A percentile compares a stretch with the other conserved stretches of the same genome.
These are phyloP conservation scores for Diplolepis rosae DNA, from an alignment of 2,888 invertebrate genomes.

Conservation along the genomic window DNA sequence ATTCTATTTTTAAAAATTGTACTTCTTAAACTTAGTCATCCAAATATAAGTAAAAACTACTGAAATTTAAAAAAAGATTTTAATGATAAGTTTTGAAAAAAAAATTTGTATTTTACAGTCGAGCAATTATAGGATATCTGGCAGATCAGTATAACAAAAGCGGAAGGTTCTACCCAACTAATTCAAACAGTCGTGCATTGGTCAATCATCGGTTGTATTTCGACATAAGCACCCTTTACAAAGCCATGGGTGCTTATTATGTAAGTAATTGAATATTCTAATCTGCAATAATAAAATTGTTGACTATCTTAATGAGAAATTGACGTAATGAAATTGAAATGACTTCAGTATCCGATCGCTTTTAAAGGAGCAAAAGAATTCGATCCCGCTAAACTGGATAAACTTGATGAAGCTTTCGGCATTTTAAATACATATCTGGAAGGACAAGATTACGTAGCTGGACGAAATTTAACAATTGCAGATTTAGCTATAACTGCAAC, in stretches of 20 bases:
- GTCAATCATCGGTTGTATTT: constrained; percentile 73
- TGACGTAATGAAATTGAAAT: background rate
- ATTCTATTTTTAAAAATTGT: background rate
- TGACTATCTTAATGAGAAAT: background rate
- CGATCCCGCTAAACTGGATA: constrained; percentile 51
- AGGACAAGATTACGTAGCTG: constrained; percentile 64
- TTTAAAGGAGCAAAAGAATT: constrained; percentile 46
- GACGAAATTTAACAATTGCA: constrained; percentile 66
- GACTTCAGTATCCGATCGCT: constrained; percentile 58
- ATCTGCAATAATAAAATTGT: background rate
- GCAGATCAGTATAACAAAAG: constrained; percentile 74
- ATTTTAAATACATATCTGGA: constrained; percentile 61
- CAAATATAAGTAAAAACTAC: too few species aligned
- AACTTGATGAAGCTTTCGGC: constrained; percentile 54
- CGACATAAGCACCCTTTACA: constrained; percentile 71
- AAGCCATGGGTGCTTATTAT: constrained; percentile 60
- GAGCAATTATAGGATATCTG: constrained; percentile 74
- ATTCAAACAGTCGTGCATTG: constrained; percentile 69
- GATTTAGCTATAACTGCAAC: constrained; percentile 62
- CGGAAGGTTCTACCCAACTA: constrained; percentile 72
- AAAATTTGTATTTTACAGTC: constrained; percentile 59
- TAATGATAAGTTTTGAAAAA: background rate
- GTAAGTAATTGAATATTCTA: constrained; percentile 75
- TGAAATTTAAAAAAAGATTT: too few species aligned
- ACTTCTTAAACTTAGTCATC: background rate